These are phyloP conservation scores for Tetanocera ferruginea DNA, from an alignment of 2,888 invertebrate genomes.

Conservation along the genomic window DNA sequence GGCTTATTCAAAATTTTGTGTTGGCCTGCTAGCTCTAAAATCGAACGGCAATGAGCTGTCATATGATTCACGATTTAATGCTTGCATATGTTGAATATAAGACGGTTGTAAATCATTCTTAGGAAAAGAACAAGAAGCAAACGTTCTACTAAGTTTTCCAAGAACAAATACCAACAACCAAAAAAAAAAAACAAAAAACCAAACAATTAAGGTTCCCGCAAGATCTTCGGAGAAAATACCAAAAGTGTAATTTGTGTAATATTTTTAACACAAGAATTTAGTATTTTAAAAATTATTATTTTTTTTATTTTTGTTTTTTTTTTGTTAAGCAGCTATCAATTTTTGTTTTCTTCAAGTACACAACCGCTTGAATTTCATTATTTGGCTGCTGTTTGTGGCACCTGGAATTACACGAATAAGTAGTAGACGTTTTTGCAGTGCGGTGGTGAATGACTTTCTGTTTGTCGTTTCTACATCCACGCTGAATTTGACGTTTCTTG, in stretches of 20 bases:
- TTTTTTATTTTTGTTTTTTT: too few species aligned
- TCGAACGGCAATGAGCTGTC: background rate
- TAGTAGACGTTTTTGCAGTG: background rate
- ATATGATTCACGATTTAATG: constrained; percentile 1
- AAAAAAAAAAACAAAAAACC: too few species aligned
- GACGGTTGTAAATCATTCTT: constrained; percentile 1
- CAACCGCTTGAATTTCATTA: background rate
- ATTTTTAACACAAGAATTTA: too few species aligned
- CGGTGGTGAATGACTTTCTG: too few species aligned
- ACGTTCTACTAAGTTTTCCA: background rate
- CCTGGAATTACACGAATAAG: background rate
- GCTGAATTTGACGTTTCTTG: background rate
- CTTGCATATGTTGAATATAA: background rate
- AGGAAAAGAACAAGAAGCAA: background rate
- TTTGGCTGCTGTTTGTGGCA: background rate
- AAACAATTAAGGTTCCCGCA: too few species aligned
- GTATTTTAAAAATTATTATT: too few species aligned
- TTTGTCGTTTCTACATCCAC: background rate
- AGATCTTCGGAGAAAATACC: too few species aligned
- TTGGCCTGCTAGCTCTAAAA: background rate
- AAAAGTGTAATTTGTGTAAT: too few species aligned
- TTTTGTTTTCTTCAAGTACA: background rate
- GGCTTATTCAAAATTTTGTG: background rate
- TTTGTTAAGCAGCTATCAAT: too few species aligned
- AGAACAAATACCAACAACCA: too few species aligned